A percentile compares a stretch with the other conserved stretches of the same genome.
Evolutionary conservation across 1,140 invertebrate species (phyloP).

Genomic region (Brachionus rubens): DNA sequence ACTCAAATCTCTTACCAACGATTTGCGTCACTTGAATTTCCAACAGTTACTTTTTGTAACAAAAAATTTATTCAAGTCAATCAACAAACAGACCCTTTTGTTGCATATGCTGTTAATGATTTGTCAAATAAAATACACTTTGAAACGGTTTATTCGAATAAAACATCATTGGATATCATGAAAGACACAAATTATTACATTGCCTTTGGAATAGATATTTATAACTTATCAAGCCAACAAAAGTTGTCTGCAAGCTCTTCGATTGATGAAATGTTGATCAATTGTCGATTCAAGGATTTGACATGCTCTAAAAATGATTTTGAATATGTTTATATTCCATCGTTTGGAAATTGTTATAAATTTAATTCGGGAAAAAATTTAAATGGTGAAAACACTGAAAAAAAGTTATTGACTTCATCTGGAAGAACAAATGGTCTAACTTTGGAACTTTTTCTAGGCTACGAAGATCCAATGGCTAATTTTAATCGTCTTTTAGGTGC

Average conservation of each 20-base stretch:
- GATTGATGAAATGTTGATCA: slow-evolving; percentile 24
- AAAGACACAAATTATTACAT: not conserved
- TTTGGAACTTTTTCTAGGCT: not conserved
- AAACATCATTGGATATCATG: not conserved
- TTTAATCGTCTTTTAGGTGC: not conserved
- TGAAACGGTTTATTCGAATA: too few species aligned
- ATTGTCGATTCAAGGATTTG: not conserved
- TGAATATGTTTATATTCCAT: not conserved
- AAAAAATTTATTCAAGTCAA: not conserved
- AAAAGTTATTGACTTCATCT: not conserved
- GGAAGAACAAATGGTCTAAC: not conserved
- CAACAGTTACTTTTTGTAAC: slow-evolving; percentile 22
- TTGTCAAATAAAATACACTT: not conserved
- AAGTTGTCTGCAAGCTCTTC: not conserved
- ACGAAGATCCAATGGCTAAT: not conserved
- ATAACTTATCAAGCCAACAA: not conserved
- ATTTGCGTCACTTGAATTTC: not conserved
- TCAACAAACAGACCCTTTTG: not conserved
- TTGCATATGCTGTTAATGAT: not conserved
- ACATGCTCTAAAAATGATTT: not conserved
- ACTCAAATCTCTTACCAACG: not conserved
- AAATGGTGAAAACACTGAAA: not conserved
- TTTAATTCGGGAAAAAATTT: slow-evolving; percentile 30
- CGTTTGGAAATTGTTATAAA: slow-evolving; percentile 34
- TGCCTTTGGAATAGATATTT: not conserved